A percentile compares a stretch with the other conserved stretches of the same genome.
Conservation (phyloP, 64 coral and sea anemone genomes). For the Exaiptasia diaphana region DNA sequence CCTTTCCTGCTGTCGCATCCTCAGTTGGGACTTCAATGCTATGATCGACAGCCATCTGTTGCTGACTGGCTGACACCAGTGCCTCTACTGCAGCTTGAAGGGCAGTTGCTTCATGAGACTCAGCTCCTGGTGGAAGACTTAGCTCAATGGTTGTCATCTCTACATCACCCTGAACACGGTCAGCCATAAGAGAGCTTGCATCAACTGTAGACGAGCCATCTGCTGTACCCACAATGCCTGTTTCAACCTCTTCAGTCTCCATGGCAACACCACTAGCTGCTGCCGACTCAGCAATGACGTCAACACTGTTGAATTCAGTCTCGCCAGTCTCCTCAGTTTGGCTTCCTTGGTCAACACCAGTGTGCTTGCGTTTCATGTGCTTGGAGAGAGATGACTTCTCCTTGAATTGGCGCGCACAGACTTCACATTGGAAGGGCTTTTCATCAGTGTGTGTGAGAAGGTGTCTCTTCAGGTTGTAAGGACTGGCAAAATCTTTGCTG, state of each 20-base stretch:
- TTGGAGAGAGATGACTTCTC: constrained; percentile 98
- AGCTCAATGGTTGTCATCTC: constrained; percentile 95
- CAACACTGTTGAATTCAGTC: constrained; percentile 77
- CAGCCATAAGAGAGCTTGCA: constrained; percentile 75
- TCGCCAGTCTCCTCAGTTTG: constrained; percentile 90
- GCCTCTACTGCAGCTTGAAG: constrained; percentile 89
- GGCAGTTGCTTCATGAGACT: constrained; percentile 69
- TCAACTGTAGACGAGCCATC: constrained; percentile 86
- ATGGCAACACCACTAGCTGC: constrained; percentile 91
- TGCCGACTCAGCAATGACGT: constrained; percentile 92
- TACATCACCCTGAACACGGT: constrained; percentile 47
- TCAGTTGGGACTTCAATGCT: constrained; percentile 63
- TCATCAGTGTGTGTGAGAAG: constrained; percentile 97
- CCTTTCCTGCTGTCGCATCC: constrained; percentile 55
- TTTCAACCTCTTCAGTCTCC: constrained; percentile 55
- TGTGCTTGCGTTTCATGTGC: constrained; percentile 96
- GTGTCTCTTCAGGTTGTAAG: constrained; percentile 89
- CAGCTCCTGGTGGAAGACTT: constrained; percentile 30
- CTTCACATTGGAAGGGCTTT: constrained; percentile 90
- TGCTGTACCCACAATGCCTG: constrained; percentile 3
- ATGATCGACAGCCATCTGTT: constrained; percentile 71
- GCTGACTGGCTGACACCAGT: constrained; percentile 87
- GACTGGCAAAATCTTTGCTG: constrained; percentile 98
- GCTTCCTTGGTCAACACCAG: constrained; percentile 86
- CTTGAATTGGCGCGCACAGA: constrained; percentile 87